Conservation (phyloP, 2,113 vertebrate genomes). For the Erpornis zantholeuca region DNA sequence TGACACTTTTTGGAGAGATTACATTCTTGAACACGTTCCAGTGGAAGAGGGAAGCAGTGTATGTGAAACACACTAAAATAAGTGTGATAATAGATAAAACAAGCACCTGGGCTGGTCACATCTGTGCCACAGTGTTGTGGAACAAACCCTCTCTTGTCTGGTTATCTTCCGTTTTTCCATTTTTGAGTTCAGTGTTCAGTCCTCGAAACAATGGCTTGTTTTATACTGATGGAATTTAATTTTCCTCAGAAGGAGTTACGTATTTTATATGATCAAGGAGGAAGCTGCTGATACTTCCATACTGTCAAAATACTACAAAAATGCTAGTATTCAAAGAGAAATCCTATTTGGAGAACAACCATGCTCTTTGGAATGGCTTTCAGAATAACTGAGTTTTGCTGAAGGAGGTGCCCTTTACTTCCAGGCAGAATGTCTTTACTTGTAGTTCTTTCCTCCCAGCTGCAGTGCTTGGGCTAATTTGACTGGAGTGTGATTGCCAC, state of each 20-base stretch:
- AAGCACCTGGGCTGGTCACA: background rate
- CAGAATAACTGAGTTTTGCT: background rate
- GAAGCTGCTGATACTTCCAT: background rate
- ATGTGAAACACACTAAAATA: background rate
- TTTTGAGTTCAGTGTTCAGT: background rate
- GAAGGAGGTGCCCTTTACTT: background rate
- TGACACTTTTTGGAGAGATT: background rate
- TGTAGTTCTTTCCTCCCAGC: background rate
- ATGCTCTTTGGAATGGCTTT: background rate
- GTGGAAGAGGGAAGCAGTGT: background rate
- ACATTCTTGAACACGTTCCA: background rate
- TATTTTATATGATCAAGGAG: background rate
- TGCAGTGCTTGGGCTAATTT: background rate
- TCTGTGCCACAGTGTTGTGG: background rate
- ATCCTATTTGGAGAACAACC: background rate
- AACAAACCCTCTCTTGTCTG: constrained; percentile 20
- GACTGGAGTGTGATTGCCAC: background rate
- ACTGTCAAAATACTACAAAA: background rate
- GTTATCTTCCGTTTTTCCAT: background rate
- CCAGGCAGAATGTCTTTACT: background rate
- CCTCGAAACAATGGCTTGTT: background rate
- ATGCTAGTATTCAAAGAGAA: background rate
- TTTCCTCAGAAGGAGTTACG: background rate
- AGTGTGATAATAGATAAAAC: background rate
- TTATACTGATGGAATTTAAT: background rate